Base-by-base conservation (phyloP, 2,888 invertebrate species). In the Melieria picta region DNA sequence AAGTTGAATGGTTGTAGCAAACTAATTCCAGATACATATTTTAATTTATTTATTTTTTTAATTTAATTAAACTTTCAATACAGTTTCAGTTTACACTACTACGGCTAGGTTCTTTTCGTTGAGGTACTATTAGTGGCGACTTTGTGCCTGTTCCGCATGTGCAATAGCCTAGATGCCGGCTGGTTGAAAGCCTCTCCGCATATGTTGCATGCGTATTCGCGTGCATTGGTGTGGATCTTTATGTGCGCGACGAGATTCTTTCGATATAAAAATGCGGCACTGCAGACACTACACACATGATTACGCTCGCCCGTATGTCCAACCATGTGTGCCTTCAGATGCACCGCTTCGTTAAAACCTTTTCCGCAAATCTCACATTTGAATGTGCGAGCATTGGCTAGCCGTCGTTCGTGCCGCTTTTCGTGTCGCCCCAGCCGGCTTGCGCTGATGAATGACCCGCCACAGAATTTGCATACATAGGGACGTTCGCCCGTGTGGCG, bases 401-500 rank as follows among this genome's bases (percentile, higher is more conserved):
- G 77, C 4, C 75, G 73, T 30, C 73, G 73, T 56, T 72, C 73
- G 48, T 77, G 77, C 56, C 71, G 9, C 13, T 46, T 62, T 13
- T 61, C 64, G 52, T 70, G 70, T 3, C 6, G 43, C 45, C 30
- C 58, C 60, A 62, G 62, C 46, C 30, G n/a, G 46, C 46, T 46
- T 7, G 62, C 11, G 6, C 10, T 46, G 11, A 11, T 30, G 30
- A 65, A 65, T 7, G 11, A 60, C 60, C 76, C 75, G 4, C 68
- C 75, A 47, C 78, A 78, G 10, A 66, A 57, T n/a, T 73, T 70
- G 48, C 77, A 77, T 13, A 76, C 64, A 55, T 71, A 77, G 3
- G 77, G 77, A 7, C 77, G 69, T 42, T 77, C 77, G 7, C 76
- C 77, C 2, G 76, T 77, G 58, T 78, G 78, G 0, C 65, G 66